phyloP scores from a whole-genome alignment of 2,113 vertebrate species.

The Coptodon bakossiorum region DNA sequence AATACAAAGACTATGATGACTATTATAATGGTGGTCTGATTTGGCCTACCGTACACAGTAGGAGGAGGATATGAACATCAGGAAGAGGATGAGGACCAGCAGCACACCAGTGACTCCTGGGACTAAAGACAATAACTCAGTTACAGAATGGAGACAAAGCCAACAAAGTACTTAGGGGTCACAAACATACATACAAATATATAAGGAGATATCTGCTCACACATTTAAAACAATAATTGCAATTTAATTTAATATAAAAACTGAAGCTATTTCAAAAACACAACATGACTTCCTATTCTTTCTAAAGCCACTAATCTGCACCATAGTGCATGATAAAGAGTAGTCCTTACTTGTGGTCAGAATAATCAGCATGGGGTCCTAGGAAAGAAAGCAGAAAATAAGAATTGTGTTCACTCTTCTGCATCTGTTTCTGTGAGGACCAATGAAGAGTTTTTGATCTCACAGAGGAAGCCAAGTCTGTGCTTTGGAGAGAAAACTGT shows the following conservation, averaged over 20 bases:
- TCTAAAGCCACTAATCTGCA: background rate
- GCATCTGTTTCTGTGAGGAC: background rate
- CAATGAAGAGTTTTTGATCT: background rate
- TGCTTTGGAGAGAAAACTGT: background rate
- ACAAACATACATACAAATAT: background rate
- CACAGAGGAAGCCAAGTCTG: background rate
- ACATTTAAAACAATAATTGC: background rate
- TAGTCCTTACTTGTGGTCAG: slow-evolving; percentile 80
- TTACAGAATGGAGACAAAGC: background rate
- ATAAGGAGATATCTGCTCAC: background rate
- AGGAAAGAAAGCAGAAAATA: background rate
- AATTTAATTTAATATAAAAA: background rate
- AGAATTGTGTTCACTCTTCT: background rate
- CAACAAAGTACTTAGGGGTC: background rate
- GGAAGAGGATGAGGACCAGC: slow-evolving; percentile 89
- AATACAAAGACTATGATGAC: background rate
- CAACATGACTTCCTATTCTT: background rate
- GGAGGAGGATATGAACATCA: slow-evolving; percentile 92
- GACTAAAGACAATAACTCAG: slow-evolving; percentile 67
- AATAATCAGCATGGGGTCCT: slow-evolving; percentile 88
- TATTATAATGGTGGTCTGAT: background rate
- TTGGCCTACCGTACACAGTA: slow-evolving; percentile 82
- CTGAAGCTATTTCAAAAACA: background rate
- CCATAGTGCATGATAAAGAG: background rate
- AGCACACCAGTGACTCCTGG: slow-evolving; percentile 89